Evolutionary conservation across 2,797 vertebrate species (phyloP).

Genomic region (Salarias fasciatus): DNA sequence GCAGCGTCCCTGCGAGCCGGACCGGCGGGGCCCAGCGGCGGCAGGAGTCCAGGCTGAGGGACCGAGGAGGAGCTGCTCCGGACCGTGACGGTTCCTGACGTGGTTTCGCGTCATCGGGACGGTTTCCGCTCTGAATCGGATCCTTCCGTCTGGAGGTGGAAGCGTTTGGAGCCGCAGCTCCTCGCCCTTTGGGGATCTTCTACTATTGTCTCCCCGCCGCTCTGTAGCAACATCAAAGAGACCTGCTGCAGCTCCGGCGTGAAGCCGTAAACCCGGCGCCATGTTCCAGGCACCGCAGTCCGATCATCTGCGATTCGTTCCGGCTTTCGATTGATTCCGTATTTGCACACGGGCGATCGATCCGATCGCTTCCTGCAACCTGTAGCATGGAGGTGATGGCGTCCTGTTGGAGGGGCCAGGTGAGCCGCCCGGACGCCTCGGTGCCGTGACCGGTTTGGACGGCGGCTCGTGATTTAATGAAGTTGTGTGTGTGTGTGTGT

Average conservation of each 20-base stretch:
- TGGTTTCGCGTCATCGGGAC: background rate
- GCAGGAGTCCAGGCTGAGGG: background rate
- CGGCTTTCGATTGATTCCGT: background rate
- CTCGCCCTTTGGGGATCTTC: conserved; percentile 56
- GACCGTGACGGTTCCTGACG: no score
- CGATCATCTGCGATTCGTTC: background rate
- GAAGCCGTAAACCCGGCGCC: conserved; percentile 44
- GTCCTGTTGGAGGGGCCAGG: conserved; percentile 85
- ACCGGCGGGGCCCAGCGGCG: no score
- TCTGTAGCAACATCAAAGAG: conserved; percentile 63
- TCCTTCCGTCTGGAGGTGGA: conserved; percentile 5
- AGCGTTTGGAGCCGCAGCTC: conserved; percentile 46
- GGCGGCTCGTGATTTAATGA: conserved; percentile 52
- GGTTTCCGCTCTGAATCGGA: background rate
- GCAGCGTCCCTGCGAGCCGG: background rate
- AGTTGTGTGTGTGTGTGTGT: conserved; percentile 30
- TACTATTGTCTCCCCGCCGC: conserved; percentile 60
- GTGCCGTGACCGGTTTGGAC: conserved; percentile 24
- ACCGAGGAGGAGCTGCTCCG: conserved; percentile 46
- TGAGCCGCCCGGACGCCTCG: no score
- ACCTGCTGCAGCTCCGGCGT: conserved; percentile 40
- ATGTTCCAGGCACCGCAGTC: conserved; percentile 47
- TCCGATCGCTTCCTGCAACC: conserved; percentile 2
- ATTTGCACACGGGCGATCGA: background rate
- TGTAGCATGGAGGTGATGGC: conserved; percentile 81